A percentile compares a stretch with the other conserved stretches of the same genome.
These are phyloP conservation scores for Excalfactoria chinensis DNA, from an alignment of 2,113 vertebrate genomes.

Conservation along the genomic window DNA sequence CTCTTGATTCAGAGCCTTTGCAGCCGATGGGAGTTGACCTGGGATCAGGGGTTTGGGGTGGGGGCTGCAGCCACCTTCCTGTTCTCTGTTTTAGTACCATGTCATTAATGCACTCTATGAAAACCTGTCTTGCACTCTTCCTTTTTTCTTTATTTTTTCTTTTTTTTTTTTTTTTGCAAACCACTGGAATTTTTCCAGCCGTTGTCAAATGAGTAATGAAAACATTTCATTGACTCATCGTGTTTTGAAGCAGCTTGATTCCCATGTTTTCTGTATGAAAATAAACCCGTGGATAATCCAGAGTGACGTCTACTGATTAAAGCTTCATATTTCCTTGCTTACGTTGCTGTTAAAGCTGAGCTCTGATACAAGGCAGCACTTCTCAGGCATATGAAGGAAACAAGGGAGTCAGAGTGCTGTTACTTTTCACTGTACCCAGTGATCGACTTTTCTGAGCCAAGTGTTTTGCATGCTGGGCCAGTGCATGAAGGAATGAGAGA, in stretches of 20 bases:
- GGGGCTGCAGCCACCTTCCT: not conserved
- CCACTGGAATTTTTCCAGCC: constrained; percentile 15
- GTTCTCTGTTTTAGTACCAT: not conserved
- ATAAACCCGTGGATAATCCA: constrained; percentile 25
- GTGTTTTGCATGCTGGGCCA: not conserved
- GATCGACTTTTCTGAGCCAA: not conserved
- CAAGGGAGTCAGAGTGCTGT: not conserved
- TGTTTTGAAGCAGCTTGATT: constrained; percentile 49
- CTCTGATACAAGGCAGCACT: not conserved
- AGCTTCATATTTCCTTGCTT: constrained; percentile 29
- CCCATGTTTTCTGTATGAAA: constrained; percentile 49
- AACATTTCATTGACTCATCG: constrained; percentile 3
- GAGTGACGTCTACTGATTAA: constrained; percentile 24
- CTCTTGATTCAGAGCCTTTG: not conserved
- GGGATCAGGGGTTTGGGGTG: not conserved
- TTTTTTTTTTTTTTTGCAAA: not conserved
- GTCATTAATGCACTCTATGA: not conserved
- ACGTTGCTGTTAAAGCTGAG: constrained; percentile 17
- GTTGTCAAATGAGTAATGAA: constrained; percentile 1
- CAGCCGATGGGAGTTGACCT: not conserved
- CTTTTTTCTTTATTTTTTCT: not conserved
- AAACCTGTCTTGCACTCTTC: not conserved
- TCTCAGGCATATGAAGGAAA: constrained; percentile 10
- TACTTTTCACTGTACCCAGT: not conserved
- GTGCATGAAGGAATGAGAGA: not conserved